phyloP scores from a whole-genome alignment of 2,888 invertebrate genomes.

The Periphyllus acericola region DNA sequence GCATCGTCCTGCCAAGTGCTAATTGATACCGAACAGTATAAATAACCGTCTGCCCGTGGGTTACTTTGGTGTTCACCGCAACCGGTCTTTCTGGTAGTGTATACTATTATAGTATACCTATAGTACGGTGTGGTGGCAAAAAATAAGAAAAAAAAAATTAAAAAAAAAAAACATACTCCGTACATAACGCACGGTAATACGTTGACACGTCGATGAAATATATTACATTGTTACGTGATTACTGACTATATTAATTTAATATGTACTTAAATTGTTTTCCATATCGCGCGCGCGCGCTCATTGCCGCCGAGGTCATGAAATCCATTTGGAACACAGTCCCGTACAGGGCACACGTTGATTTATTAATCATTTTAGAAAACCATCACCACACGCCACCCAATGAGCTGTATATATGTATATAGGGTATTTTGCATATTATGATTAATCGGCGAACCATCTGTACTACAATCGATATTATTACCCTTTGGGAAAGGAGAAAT shows the following conservation, averaged over 20 bases:
- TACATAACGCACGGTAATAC: constrained; percentile 4
- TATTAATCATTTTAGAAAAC: not conserved
- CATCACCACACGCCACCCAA: not conserved
- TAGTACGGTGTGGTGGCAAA: constrained; percentile 26
- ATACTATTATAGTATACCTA: not conserved
- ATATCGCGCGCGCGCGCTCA: not conserved
- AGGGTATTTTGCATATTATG: not conserved
- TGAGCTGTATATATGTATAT: not conserved
- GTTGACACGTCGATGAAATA: constrained; percentile 39
- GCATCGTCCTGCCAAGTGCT: constrained; percentile 57
- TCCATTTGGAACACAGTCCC: not conserved
- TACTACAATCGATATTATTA: not conserved
- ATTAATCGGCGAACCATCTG: not conserved
- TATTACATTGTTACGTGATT: constrained; percentile 53
- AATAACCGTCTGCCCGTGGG: constrained; percentile 56
- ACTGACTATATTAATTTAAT: constrained; percentile 19
- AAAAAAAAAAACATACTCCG: not conserved
- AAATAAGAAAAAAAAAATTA: constrained; percentile 9
- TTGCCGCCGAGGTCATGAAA: not conserved
- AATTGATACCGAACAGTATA: constrained; percentile 61
- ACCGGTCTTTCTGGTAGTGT: constrained; percentile 58
- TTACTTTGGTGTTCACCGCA: constrained; percentile 56
- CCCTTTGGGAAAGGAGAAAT: not conserved
- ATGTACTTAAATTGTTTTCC: constrained; percentile 37
- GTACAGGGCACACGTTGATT: not conserved